phyloP scores from a whole-genome alignment of 2,113 vertebrate species.

The Chloropsis hardwickii region DNA sequence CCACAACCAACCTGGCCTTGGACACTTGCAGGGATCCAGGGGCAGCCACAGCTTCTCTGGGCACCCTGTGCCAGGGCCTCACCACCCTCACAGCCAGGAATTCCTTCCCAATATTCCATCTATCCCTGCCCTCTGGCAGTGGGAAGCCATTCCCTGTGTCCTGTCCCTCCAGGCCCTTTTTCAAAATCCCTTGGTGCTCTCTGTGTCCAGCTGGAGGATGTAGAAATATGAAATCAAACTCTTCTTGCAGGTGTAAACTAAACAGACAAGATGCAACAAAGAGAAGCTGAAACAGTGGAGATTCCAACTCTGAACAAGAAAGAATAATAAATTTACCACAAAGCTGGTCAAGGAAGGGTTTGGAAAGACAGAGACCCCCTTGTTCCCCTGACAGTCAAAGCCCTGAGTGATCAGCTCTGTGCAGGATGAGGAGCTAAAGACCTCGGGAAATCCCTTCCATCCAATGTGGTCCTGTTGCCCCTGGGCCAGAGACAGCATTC shows the following conservation, averaged over 20 bases:
- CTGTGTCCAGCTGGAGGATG: background rate
- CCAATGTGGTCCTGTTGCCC: background rate
- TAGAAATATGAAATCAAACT: background rate
- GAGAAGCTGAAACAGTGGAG: background rate
- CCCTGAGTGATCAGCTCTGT: background rate
- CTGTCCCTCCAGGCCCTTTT: background rate
- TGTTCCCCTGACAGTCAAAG: background rate
- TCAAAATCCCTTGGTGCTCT: background rate
- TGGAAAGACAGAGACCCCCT: background rate
- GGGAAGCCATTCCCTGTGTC: background rate
- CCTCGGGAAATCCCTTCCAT: rapidly evolving
- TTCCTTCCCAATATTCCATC: background rate
- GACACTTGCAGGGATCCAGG: background rate
- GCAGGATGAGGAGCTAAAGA: background rate
- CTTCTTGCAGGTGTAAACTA: background rate
- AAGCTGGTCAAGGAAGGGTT: background rate
- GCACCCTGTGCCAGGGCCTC: rapidly evolving
- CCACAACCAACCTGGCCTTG: background rate
- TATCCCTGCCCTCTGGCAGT: rapidly evolving
- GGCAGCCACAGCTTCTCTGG: background rate
- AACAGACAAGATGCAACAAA: background rate
- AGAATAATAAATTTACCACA: background rate
- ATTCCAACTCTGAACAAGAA: background rate
- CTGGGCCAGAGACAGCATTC: background rate
- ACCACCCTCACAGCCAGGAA: rapidly evolving